Conservation (phyloP, 2,113 vertebrate genomes). For the Hydropotes inermis region DNA sequence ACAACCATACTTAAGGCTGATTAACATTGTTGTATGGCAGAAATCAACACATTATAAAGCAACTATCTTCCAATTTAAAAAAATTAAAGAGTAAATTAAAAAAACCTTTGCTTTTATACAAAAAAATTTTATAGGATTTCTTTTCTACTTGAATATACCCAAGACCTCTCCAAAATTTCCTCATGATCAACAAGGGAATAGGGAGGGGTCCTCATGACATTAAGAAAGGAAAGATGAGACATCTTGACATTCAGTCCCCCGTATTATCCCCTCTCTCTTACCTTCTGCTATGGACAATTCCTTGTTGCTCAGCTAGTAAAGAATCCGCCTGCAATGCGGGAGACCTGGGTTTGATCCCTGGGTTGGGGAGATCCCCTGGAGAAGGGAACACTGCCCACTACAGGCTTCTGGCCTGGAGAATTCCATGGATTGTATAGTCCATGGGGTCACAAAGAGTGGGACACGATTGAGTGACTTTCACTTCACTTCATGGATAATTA, state of each 20-base stretch:
- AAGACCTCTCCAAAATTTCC: background rate
- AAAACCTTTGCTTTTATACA: background rate
- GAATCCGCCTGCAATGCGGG: background rate
- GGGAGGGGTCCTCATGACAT: background rate
- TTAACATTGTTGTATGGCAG: background rate
- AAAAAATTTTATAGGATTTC: background rate
- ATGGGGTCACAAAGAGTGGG: background rate
- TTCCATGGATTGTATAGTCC: background rate
- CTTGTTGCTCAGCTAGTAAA: background rate
- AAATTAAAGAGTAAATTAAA: background rate
- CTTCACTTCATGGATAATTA: background rate
- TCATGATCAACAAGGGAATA: background rate
- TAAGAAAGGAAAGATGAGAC: background rate
- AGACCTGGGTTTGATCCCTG: background rate
- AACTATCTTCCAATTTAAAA: background rate
- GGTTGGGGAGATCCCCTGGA: background rate
- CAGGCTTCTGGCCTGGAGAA: background rate
- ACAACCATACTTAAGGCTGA: background rate
- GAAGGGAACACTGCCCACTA: accelerated
- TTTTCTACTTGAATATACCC: background rate
- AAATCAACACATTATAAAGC: background rate
- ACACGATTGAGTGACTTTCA: background rate
- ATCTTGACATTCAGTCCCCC: background rate
- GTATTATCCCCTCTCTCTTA: background rate
- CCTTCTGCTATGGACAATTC: background rate